Evolutionary conservation across 2,888 invertebrate species (phyloP).

Genomic region (Sarcophaga rosellei): DNA sequence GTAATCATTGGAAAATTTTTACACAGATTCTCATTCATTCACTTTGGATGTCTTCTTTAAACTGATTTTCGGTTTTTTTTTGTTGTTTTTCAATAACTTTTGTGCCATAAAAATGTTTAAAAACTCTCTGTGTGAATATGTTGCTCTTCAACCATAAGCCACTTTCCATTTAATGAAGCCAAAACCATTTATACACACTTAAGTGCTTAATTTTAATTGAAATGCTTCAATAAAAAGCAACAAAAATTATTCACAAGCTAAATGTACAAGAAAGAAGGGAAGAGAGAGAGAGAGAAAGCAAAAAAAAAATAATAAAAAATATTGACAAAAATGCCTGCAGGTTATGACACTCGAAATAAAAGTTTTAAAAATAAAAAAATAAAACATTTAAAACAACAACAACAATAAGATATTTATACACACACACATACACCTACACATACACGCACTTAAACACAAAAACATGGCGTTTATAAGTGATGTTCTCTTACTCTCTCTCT

Average conservation of each 20-base stretch:
- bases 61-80: not conserved
- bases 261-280: not conserved
- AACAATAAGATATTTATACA: not conserved
- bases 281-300: no score
- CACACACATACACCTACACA: not conserved
- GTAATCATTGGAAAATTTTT: no score
- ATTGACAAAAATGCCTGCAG: slow-evolving; percentile 29
- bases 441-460: not conserved
- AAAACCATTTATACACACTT: slow-evolving; percentile 55
- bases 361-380: not conserved
- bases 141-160: slow-evolving; percentile 11
- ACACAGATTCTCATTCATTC: no score
- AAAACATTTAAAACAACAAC: slow-evolving; percentile 13
- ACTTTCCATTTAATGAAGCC: slow-evolving; percentile 58
- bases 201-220: slow-evolving; percentile 60
- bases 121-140: not conserved
- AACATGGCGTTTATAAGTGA: no score
- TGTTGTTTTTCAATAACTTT: not conserved
- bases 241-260: not conserved
- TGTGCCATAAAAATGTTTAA: not conserved
- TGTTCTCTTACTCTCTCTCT: no score
- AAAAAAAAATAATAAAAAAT: not conserved
- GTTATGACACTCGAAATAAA: slow-evolving; percentile 48
- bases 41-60: not conserved
- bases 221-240: slow-evolving; percentile 45